Evolutionary conservation across 2,888 invertebrate genomes (phyloP).

Genomic region (Campopleginae sp.): DNA sequence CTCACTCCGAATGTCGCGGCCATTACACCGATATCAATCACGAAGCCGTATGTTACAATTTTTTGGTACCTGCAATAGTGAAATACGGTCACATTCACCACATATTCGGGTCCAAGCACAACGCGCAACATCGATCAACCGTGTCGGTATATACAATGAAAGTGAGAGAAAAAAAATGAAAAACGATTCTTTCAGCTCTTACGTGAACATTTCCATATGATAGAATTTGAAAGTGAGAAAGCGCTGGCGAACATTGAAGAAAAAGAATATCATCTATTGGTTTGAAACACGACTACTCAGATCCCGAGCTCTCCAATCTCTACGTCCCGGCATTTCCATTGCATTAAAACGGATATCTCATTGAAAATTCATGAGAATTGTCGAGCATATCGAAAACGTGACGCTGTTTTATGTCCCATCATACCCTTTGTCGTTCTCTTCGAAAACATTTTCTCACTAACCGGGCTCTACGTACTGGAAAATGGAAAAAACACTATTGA

Average conservation of each 20-base stretch:
- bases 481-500: background rate
- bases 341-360: constrained; percentile 61
- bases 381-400: constrained; percentile 50
- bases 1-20: constrained; percentile 39
- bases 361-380: constrained; percentile 65
- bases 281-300: constrained; percentile 19
- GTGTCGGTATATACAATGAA: constrained; percentile 43
- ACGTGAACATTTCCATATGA: constrained; percentile 27
- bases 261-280: constrained; percentile 33
- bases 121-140: constrained; percentile 54
- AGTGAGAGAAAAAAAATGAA: constrained; percentile 16
- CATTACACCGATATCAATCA: constrained; percentile 65
- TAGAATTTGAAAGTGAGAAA: background rate
- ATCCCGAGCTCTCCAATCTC: constrained; percentile 13
- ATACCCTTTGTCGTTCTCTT: background rate
- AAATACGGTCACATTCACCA: constrained; percentile 24
- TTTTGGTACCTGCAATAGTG: constrained; percentile 32
- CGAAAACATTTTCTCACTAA: background rate
- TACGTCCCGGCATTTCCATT: constrained; percentile 57
- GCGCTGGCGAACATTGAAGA: background rate
- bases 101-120: constrained; percentile 33
- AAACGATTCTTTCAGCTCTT: constrained; percentile 25
- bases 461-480: background rate
- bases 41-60: constrained; percentile 30
- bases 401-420: constrained; percentile 4